A percentile compares a stretch with the other conserved stretches of the same genome.
phyloP scores from a whole-genome alignment of 2,113 vertebrate species.

The Serinus canaria region DNA sequence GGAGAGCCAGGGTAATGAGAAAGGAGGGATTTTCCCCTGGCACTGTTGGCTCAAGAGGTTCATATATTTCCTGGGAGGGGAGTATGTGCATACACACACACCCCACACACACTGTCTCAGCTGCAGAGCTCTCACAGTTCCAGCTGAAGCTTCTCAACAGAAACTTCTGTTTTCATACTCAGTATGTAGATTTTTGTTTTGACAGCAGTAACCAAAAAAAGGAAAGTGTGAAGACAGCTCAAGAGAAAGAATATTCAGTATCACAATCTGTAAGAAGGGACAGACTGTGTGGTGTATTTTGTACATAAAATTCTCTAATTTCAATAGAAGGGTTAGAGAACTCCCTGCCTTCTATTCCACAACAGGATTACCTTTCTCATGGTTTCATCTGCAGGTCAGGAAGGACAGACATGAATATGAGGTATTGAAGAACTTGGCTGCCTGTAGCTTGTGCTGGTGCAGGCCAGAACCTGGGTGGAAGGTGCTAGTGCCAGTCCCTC shows the following conservation, averaged over 20 bases:
- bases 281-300: not conserved
- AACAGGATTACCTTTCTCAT: not conserved
- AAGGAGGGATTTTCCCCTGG: not conserved
- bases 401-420: not conserved
- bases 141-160: slow-evolving; percentile 33
- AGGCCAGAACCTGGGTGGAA: not conserved
- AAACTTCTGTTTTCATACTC: slow-evolving; percentile 14
- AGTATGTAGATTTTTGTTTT: slow-evolving; percentile 10
- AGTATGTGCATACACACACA: not conserved
- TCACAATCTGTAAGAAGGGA: not conserved
- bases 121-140: not conserved
- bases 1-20: fast-evolving
- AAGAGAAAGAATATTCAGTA: not conserved
- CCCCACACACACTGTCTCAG: not conserved
- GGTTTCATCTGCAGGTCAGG: not conserved
- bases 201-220: slow-evolving; percentile 35
- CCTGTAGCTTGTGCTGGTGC: not conserved
- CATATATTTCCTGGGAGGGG: not conserved
- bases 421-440: not conserved
- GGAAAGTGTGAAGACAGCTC: not conserved
- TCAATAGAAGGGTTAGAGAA: not conserved
- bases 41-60: not conserved
- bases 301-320: not conserved
- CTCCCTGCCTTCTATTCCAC: not conserved
- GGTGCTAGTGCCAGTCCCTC: not conserved